Conservation (phyloP, 2,888 invertebrate genomes). For the Drosophila fulvimacula region DNA sequence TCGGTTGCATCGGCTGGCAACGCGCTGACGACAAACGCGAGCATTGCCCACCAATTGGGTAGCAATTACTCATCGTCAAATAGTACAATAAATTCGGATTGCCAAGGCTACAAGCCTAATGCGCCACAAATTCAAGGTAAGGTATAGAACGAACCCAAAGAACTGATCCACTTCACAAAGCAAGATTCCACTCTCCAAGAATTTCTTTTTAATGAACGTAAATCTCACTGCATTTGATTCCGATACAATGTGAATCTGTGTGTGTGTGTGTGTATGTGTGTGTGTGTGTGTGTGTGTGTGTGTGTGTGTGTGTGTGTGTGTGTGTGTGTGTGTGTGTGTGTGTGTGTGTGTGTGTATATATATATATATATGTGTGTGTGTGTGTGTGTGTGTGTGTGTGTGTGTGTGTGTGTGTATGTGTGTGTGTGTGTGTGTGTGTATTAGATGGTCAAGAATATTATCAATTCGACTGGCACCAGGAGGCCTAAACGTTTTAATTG, state of each 20-base stretch:
- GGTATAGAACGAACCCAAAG: conserved; percentile 48
- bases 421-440: background rate
- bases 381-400: background rate
- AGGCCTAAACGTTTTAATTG: conserved; percentile 65
- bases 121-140: conserved; percentile 86
- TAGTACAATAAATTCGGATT: conserved; percentile 85
- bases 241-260: background rate
- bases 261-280: background rate
- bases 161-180: background rate
- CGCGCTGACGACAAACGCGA: conserved; percentile 62
- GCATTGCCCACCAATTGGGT: conserved; percentile 74
- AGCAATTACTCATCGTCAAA: conserved; percentile 84
- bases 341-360: background rate
- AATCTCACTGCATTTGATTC: conserved; percentile 23
- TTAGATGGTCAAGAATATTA: conserved; percentile 8
- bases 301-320: background rate
- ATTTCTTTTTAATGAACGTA: conserved; percentile 26
- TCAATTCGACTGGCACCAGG: conserved; percentile 52
- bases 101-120: conserved; percentile 88
- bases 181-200: background rate
- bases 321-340: no score
- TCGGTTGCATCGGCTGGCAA: conserved; percentile 47
- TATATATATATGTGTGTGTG: no score
- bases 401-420: background rate
- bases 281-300: background rate